These are phyloP conservation scores for Perca schrenkii DNA, from an alignment of 2,113 vertebrate species.

Conservation along the genomic window DNA sequence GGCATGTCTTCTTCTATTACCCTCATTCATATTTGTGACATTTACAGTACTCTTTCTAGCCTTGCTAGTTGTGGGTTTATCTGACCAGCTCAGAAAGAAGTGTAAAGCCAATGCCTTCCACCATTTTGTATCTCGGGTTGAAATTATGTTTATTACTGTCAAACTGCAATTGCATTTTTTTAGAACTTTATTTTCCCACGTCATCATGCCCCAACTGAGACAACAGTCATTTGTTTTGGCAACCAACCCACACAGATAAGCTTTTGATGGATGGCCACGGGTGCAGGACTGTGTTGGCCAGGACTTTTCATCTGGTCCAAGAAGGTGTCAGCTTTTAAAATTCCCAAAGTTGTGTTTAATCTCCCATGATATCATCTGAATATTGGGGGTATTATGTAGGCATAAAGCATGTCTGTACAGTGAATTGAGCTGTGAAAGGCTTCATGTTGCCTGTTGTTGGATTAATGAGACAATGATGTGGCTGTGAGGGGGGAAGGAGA, in stretches of 20 bases:
- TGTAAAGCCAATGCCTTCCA: not conserved
- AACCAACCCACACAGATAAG: constrained; percentile 48
- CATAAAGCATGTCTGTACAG: constrained; percentile 33
- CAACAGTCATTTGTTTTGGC: constrained; percentile 66
- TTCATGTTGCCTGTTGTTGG: constrained; percentile 37
- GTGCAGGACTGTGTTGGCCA: constrained; percentile 13
- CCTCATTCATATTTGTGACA: constrained; percentile 1
- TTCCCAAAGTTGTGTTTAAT: not conserved
- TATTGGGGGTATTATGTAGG: not conserved
- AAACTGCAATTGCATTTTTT: constrained; percentile 5
- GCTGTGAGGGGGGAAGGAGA: constrained; percentile 21
- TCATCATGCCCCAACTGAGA: constrained; percentile 51
- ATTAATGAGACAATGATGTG: constrained; percentile 55
- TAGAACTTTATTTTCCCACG: constrained; percentile 44
- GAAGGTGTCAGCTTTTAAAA: constrained; percentile 16
- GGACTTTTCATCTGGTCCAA: constrained; percentile 28
- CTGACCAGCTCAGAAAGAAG: constrained; percentile 17
- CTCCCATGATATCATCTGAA: constrained; percentile 22
- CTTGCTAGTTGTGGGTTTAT: not conserved
- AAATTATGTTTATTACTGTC: constrained; percentile 30
- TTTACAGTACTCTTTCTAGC: not conserved
- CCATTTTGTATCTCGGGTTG: constrained; percentile 8
- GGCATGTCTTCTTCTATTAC: constrained; percentile 22
- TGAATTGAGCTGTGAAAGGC: constrained; percentile 20
- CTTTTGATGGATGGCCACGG: constrained; percentile 57